Conservation (phyloP, 2,113 vertebrate genomes). For the Muscicapa adusta region DNA sequence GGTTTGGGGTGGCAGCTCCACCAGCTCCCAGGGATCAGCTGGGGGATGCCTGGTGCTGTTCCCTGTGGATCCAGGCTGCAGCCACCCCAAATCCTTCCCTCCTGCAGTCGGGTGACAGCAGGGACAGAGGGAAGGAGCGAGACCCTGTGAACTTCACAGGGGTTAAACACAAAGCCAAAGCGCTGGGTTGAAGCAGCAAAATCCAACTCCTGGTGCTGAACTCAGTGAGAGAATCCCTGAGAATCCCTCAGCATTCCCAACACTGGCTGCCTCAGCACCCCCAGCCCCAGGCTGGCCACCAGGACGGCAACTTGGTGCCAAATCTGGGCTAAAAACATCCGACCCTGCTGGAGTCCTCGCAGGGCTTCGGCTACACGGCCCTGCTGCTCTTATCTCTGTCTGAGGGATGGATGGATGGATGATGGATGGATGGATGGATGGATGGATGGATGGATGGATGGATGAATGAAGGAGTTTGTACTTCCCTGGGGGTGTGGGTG, state of each 20-base stretch:
- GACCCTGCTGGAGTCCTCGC: fast-evolving
- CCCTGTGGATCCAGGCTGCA: not conserved
- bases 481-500: not conserved
- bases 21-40: fast-evolving
- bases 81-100: not conserved
- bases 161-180: not conserved
- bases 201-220: not conserved
- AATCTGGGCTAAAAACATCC: not conserved
- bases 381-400: not conserved
- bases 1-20: not conserved
- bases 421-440: not conserved
- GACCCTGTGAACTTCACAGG: fast-evolving
- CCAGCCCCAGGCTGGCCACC: fast-evolving
- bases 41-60: not conserved
- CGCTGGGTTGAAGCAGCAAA: not conserved
- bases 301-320: not conserved
- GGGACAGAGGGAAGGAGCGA: fast-evolving
- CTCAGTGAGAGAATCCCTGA: not conserved
- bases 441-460: not conserved
- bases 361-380: fast-evolving
- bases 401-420: not conserved
- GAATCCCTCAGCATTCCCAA: not conserved
- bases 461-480: not conserved
- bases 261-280: not conserved
- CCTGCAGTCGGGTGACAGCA: not conserved